Percentiles rank a stretch among this genome's conserved stretches.
Conservation (phyloP, 2,113 vertebrate genomes). For the Neogale vison region DNA sequence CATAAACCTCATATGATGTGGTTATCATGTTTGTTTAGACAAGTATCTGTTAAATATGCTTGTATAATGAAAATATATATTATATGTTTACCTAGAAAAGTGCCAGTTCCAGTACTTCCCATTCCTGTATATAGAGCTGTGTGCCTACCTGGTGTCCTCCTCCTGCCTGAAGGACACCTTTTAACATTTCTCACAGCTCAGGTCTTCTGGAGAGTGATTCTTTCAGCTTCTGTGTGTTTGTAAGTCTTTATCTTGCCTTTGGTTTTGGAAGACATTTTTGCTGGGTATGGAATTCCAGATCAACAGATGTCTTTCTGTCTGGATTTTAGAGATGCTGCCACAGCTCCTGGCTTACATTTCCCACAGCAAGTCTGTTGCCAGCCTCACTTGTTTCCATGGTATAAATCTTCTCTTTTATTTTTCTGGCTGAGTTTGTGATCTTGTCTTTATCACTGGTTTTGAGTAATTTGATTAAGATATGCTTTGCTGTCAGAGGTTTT, state of each 20-base stretch:
- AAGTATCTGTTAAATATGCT: neutral
- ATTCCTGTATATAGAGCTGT: rapidly evolving
- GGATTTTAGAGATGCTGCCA: rapidly evolving
- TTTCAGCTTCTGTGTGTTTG: neutral
- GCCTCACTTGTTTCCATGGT: rapidly evolving
- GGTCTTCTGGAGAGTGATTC: neutral
- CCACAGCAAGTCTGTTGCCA: rapidly evolving
- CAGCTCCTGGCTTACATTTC: rapidly evolving
- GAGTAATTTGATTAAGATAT: neutral
- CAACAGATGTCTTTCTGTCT: neutral
- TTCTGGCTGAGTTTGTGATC: no score
- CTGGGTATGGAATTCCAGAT: neutral
- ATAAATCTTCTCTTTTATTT: no score
- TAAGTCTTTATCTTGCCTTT: neutral
- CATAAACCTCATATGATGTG: neutral
- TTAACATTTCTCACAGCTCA: rapidly evolving
- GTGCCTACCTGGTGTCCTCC: rapidly evolving
- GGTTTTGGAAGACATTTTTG: neutral
- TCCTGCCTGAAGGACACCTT: neutral
- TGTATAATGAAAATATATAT: neutral
- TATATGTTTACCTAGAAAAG: rapidly evolving
- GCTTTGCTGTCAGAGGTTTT: neutral
- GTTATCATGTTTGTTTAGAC: neutral
- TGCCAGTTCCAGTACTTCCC: rapidly evolving
- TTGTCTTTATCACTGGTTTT: neutral